Conservation (phyloP, 2,888 invertebrate genomes). For the Apodemia hepburni region DNA sequence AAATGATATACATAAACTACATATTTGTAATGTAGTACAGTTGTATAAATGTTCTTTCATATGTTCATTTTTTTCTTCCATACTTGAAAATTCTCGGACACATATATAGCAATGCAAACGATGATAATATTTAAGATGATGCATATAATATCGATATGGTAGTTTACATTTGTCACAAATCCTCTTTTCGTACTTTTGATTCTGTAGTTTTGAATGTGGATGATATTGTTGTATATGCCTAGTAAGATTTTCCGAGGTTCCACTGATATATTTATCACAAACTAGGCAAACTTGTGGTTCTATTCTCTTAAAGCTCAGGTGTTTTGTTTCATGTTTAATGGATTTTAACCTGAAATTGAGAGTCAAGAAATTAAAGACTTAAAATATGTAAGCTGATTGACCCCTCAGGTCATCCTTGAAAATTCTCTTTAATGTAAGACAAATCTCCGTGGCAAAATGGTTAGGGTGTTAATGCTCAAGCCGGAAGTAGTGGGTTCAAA, state of each 20-base stretch:
- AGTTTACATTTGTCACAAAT: slow-evolving; percentile 28
- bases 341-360: slow-evolving; percentile 28
- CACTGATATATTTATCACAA: slow-evolving; percentile 32
- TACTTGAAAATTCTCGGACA: neutral
- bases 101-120: slow-evolving; percentile 7
- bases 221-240: slow-evolving; percentile 24
- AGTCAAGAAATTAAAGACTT: neutral
- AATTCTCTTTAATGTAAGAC: no score
- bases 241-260: slow-evolving; percentile 12
- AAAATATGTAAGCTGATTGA: neutral
- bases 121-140: slow-evolving; percentile 31
- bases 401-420: no score
- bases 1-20: neutral
- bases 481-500: no score
- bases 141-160: slow-evolving; percentile 22
- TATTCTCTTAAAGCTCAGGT: slow-evolving; percentile 23
- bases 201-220: neutral
- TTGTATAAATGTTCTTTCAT: slow-evolving; percentile 4
- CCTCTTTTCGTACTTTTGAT: neutral
- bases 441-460: no score
- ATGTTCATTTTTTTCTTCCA: neutral
- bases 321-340: slow-evolving; percentile 29
- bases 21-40: slow-evolving; percentile 1
- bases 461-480: no score
- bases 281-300: slow-evolving; percentile 26